Evolutionary conservation across 2,113 vertebrate species (phyloP), one percentile per base, ranked within the genome.

Genomic region (Jaculus jaculus): DNA sequence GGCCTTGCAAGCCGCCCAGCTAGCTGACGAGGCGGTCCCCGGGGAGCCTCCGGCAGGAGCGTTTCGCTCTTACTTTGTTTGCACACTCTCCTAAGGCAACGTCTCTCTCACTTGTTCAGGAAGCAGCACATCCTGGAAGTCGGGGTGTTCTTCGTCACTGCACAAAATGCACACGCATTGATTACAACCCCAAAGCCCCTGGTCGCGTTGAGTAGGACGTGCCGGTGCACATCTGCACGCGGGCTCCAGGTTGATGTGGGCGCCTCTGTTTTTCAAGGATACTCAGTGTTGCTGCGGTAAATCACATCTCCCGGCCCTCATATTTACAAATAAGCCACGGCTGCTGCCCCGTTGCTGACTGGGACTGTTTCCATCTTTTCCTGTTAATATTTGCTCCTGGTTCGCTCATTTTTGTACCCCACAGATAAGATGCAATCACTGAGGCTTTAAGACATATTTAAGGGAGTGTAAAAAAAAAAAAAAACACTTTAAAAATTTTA

Each of bases 71-170:
- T 87, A 34, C 39, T 92, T 89, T 87, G 4, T 51, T 86, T 75
- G 83, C 79, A 37, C 51, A 37, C 51, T 68, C 87, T 81, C 42
- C 58, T 73, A 54, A 42, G 81, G 77, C 88, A 90, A 37, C 15
- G 5, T 30, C 73, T 94, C 58, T 80, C 11, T 84, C 68, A 84
- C 61, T 89, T 83, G 37, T 84, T 93, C 58, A 83, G 72, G 82
- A 96, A 93, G 68, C n/a, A 92, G 84, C 92, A 84, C 32, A 84
- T 91, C 74, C 87, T 93, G 73, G n/a, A 96, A 93, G 74, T 84
- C 54, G 81, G 84, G 61, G 9, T 65, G n/a, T 28, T 68, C 47
- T 71, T 51, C 60, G 47, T 73, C 77, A 73, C 11, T 23, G 2
- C 3, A 74, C 51, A 73, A 90, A 85, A 73, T 69, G 71, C 26